Evolutionary conservation across 2,888 invertebrate species (phyloP), one percentile per base, ranked within the genome.

Genomic region (Alitta virens): DNA sequence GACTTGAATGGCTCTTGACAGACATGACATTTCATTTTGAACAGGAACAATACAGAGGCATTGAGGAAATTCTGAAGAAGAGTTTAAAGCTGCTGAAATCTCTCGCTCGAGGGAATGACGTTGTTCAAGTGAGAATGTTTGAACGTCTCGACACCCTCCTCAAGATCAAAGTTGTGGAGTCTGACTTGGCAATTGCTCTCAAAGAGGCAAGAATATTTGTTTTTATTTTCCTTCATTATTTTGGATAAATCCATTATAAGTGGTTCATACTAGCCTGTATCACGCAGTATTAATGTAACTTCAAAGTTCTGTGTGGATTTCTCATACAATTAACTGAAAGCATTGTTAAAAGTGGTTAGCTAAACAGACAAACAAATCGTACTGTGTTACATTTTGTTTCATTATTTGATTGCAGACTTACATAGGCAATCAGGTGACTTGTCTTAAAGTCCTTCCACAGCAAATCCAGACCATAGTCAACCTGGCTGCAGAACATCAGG

Each of bases 401-500:
- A n/a, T n/a, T 33, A 33, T 33, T 23, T 27, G n/a, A 54, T 55
- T 64, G 16, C 65, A 74, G 74, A 64, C 73, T 9, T 74, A 76
- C 59, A 67, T 66, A 23, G 74, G 73, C 18, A 75, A 76, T 62
- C 68, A 72, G 53, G 51, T 60, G 52, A 71, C 71, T 14, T 75
- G 75, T 53, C 62, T 75, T 18, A 71, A 71, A 57, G 67, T 73
- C 55, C 64, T 69, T 7, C 73, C 73, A 2, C 65, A 66, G 50
- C 74, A 73, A 64, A 73, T 73, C 49, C 71, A 73, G 60, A 61
- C 57, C 27, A 70, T 77, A 27, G 73, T 75, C 0, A 64, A 67
- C 51, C 65, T 74, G 52, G 68, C 70, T 16, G 71, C 75, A 2
- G 60, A 56, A 21, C 64, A 74, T 50, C 71, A 73, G 55, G 69